Conservation (phyloP, 2,797 vertebrate genomes). For the Salmo trutta region DNA sequence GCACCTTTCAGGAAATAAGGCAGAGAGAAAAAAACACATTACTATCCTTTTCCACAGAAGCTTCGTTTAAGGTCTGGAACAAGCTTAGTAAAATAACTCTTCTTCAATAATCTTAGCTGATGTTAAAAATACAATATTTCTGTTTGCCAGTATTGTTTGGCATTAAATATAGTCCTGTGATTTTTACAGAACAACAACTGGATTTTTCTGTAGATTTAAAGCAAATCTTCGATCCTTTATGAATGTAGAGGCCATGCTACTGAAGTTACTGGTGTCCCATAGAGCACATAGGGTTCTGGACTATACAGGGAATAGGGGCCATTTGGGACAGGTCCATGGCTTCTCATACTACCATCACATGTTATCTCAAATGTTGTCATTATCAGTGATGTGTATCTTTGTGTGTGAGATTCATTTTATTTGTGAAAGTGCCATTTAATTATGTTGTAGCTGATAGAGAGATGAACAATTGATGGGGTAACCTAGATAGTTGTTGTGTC, state of each 20-base stretch:
- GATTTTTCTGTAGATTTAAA: slow-evolving; percentile 19
- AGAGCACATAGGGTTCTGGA: too few relatives aligned
- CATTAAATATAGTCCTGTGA: neutral
- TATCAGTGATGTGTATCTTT: too few relatives aligned
- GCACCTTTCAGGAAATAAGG: slow-evolving; percentile 78
- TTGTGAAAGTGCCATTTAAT: too few relatives aligned
- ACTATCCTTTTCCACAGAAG: slow-evolving; percentile 64
- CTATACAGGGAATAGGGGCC: too few relatives aligned
- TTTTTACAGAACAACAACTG: neutral
- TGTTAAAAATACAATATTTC: slow-evolving; percentile 10
- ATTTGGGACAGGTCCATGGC: too few relatives aligned
- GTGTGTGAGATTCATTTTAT: too few relatives aligned
- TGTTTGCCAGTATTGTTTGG: slow-evolving; percentile 28
- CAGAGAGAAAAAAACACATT: slow-evolving; percentile 58
- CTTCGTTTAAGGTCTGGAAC: slow-evolving; percentile 62
- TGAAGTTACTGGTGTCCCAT: neutral
- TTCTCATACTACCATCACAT: too few relatives aligned
- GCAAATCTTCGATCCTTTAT: neutral
- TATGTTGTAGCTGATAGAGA: too few relatives aligned
- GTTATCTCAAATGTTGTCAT: too few relatives aligned
- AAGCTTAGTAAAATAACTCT: slow-evolving; percentile 60
- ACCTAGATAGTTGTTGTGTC: too few relatives aligned
- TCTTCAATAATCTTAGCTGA: slow-evolving; percentile 19
- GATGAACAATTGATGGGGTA: too few relatives aligned
- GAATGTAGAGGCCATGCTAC: neutral